A percentile compares a stretch with the other conserved stretches of the same genome.
Evolutionary conservation across 2,888 invertebrate genomes (phyloP).

Genomic region (Cryptus viduatorius): DNA sequence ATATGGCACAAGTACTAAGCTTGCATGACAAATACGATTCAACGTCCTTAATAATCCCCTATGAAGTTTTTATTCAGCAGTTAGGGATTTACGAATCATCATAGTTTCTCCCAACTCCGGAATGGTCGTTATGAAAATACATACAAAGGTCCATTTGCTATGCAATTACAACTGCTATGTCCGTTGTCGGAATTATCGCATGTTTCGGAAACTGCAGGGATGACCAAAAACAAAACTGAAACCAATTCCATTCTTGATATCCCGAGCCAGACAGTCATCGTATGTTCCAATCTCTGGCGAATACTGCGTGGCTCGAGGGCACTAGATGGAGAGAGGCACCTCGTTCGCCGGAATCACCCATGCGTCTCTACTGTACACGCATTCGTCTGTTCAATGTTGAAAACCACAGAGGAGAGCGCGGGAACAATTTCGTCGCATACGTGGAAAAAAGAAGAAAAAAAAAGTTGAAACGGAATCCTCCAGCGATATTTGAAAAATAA

Average conservation of each 20-base stretch:
- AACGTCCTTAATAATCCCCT: no score
- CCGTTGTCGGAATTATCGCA: neutral
- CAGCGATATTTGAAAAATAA: slow-evolving; percentile 42
- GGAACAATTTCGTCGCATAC: slow-evolving; percentile 43
- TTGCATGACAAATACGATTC: no score
- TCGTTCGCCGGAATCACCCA: slow-evolving; percentile 17
- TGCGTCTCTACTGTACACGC: neutral
- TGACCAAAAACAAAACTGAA: neutral
- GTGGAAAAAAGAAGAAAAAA: slow-evolving; percentile 45
- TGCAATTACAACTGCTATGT: neutral
- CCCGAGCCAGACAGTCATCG: neutral
- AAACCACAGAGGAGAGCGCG: slow-evolving; percentile 26
- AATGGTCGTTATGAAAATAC: no score
- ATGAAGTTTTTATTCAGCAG: no score
- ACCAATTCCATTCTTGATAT: slow-evolving; percentile 5
- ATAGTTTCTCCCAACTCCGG: no score
- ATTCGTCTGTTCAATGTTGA: slow-evolving; percentile 15
- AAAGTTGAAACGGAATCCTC: slow-evolving; percentile 24
- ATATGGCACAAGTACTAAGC: neutral
- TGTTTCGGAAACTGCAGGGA: neutral
- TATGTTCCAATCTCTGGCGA: slow-evolving; percentile 6
- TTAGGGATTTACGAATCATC: no score
- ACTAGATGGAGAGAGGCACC: neutral
- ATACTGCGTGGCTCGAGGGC: neutral
- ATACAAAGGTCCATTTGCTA: no score